A percentile compares a stretch with the other conserved stretches of the same genome.
Evolutionary conservation across 2,113 vertebrate genomes (phyloP).

Genomic region (Podarcis cretensis): DNA sequence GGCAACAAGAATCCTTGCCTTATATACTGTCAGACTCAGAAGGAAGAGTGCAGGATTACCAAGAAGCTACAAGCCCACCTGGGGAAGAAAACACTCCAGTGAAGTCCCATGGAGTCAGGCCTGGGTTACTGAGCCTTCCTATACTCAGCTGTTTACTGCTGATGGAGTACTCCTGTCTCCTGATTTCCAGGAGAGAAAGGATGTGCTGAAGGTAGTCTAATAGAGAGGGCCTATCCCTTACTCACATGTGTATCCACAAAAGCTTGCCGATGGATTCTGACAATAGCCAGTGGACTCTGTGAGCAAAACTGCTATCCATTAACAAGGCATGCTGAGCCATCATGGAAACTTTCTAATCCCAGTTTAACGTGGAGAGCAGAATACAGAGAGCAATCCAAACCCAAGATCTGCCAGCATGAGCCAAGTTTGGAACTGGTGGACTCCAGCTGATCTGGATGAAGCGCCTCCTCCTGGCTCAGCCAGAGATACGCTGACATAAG

Average conservation of each 20-base stretch:
- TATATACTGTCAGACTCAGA: background rate
- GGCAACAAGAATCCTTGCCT: background rate
- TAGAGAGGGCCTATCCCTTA: background rate
- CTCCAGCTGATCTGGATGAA: too few species aligned
- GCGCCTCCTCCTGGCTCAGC: too few species aligned
- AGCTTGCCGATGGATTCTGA: background rate
- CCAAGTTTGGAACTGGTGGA: too few species aligned
- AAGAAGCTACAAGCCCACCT: background rate
- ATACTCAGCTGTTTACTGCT: background rate
- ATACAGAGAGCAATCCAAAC: too few species aligned
- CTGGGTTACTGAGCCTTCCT: background rate
- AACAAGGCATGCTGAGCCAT: too few species aligned
- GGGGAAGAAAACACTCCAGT: background rate
- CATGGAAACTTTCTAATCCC: too few species aligned
- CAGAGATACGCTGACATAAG: too few species aligned
- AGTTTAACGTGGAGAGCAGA: too few species aligned
- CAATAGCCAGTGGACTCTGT: background rate
- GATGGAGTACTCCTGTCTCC: background rate
- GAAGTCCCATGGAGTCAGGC: background rate
- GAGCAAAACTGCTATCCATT: background rate
- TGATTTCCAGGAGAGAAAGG: background rate
- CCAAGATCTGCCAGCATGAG: too few species aligned
- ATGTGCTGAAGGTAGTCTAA: background rate
- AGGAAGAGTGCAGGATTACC: background rate
- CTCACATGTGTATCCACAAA: background rate